These are phyloP conservation scores for Tenthredo scrophulariae DNA, from an alignment of 2,888 invertebrate genomes.

Conservation along the genomic window DNA sequence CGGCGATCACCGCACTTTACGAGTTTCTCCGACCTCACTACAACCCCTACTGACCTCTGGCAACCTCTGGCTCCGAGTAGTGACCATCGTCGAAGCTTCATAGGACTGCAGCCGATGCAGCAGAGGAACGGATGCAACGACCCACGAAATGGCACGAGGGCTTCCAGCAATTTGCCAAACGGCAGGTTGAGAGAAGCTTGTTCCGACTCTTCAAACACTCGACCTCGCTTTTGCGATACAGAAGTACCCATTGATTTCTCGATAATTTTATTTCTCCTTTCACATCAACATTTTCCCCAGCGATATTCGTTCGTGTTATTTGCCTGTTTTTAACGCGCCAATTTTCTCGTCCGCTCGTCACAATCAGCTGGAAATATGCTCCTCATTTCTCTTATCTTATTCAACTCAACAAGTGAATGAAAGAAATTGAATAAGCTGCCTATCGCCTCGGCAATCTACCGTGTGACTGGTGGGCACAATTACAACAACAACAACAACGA, in stretches of 20 bases:
- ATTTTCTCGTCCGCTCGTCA: too few species aligned
- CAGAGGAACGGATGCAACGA: slow-evolving; percentile 27
- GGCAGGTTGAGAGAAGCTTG: slow-evolving; percentile 1
- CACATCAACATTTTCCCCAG: not conserved
- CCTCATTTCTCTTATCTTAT: not conserved
- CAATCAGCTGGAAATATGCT: not conserved
- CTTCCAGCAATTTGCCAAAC: slow-evolving; percentile 21
- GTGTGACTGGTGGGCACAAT: not conserved
- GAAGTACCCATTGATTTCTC: not conserved
- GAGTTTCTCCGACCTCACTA: slow-evolving; percentile 54
- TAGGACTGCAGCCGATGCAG: slow-evolving; percentile 6
- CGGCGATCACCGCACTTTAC: slow-evolving; percentile 67
- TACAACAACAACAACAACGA: not conserved
- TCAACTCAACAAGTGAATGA: not conserved
- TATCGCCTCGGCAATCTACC: not conserved
- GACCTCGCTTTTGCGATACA: not conserved
- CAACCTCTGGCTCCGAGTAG: slow-evolving; percentile 17
- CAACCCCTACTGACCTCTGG: slow-evolving; percentile 12
- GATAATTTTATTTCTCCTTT: not conserved
- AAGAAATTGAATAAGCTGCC: not conserved
- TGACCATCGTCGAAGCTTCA: not conserved
- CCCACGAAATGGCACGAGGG: slow-evolving; percentile 2
- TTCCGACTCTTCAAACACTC: not conserved
- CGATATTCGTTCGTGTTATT: not conserved
- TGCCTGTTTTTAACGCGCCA: too few species aligned